phyloP scores from a whole-genome alignment of 2,888 invertebrate species.

The Eupithecia centaureata region DNA sequence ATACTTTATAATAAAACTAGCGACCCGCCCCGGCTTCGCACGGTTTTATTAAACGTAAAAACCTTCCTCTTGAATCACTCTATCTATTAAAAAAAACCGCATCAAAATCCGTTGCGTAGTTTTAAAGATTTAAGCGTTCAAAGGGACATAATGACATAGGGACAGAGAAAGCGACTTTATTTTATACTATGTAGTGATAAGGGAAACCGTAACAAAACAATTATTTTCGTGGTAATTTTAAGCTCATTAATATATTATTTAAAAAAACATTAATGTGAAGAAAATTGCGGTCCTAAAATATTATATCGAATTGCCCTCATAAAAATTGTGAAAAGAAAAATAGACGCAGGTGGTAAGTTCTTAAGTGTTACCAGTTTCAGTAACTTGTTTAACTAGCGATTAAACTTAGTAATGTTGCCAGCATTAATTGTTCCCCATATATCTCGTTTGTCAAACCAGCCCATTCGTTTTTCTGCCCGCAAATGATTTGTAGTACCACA shows the following conservation, averaged over 20 bases:
- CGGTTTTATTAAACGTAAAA: too few relatives aligned
- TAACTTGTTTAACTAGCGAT: constrained; percentile 11
- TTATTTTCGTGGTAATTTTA: neutral
- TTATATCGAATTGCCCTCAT: neutral
- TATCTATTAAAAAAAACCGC: too few relatives aligned
- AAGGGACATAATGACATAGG: too few relatives aligned
- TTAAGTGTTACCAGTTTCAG: constrained; percentile 9
- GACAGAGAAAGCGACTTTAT: too few relatives aligned
- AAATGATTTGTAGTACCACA: constrained; percentile 42
- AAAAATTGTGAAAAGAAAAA: neutral
- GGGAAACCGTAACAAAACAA: neutral
- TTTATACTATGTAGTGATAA: too few relatives aligned
- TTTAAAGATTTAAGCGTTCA: too few relatives aligned
- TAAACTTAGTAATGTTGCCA: constrained; percentile 22
- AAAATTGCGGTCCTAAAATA: neutral
- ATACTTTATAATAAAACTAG: constrained; percentile 11
- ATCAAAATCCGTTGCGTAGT: too few relatives aligned
- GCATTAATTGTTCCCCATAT: constrained; percentile 42
- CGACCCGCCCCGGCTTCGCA: too few relatives aligned
- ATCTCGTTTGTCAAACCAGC: constrained; percentile 33
- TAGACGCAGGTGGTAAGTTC: neutral
- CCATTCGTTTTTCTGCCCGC: constrained; percentile 39
- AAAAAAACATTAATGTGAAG: neutral
- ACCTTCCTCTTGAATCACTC: too few relatives aligned
- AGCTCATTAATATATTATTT: neutral